Evolutionary conservation across 2,888 invertebrate genomes (phyloP).

Genomic region (Drosophila greeni): DNA sequence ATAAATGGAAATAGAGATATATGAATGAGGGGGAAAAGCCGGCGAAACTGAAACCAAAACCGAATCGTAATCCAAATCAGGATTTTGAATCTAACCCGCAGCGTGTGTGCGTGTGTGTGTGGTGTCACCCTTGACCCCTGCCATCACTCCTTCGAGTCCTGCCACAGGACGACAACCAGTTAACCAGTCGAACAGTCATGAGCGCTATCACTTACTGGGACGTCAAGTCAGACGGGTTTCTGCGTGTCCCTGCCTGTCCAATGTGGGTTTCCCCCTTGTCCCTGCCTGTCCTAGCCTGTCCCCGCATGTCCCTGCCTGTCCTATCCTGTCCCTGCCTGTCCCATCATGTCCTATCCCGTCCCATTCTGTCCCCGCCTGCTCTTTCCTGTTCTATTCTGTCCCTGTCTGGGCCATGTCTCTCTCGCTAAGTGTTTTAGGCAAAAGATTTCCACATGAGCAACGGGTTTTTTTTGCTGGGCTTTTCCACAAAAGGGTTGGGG

Average conservation of each 20-base stretch:
- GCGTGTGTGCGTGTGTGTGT: slow-evolving; percentile 24
- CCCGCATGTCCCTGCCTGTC: neutral
- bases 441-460: slow-evolving; percentile 62
- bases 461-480: slow-evolving; percentile 1
- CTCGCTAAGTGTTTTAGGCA: slow-evolving; percentile 67
- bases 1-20: slow-evolving; percentile 51
- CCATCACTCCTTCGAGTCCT: slow-evolving; percentile 1
- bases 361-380: neutral
- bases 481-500: neutral
- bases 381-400: neutral
- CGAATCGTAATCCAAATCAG: slow-evolving; percentile 24
- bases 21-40: slow-evolving; percentile 2
- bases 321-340: slow-evolving; percentile 45
- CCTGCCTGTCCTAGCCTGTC: neutral
- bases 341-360: slow-evolving; percentile 21
- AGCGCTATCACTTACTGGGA: slow-evolving; percentile 67
- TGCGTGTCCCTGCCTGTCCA: neutral
- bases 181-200: slow-evolving; percentile 55
- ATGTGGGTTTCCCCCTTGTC: no score
- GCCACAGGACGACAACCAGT: slow-evolving; percentile 28
- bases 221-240: slow-evolving; percentile 67
- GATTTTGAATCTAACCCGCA: slow-evolving; percentile 28
- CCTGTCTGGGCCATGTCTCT: slow-evolving; percentile 58
- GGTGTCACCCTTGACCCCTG: slow-evolving; percentile 62
- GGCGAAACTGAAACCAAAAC: slow-evolving; percentile 18